Base-by-base conservation (phyloP, 2,797 vertebrate species). In the Macrochelys suwanniensis region DNA sequence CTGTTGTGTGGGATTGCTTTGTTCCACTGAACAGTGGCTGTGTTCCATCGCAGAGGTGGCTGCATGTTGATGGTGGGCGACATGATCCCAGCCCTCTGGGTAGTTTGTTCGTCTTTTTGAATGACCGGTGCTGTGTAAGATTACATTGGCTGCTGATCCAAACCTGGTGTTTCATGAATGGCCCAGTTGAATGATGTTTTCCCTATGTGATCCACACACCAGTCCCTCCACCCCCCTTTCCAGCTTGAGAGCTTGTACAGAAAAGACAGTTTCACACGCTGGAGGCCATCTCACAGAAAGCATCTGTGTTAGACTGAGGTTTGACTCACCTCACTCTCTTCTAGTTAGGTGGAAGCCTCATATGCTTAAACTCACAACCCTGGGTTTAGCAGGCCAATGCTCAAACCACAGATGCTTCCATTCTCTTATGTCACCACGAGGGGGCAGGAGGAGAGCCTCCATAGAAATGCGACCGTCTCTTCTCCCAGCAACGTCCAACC, bases 401-500 rank as follows among this genome's bases (percentile, higher is more conserved):
- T 42, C 37, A 42, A 13, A 76, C 15, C 42, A 26, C 45, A 5
- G 42, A 47, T 7, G 6, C 61, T 47, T 31, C 61, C 33, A 42
- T 79, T 54, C 53, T 49, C 4, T 28, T 1, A 50, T 1, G 0
- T 28, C 54, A 23, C 68, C 23, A 1, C 37, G 1, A 23, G n/a
- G 80, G 2, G 1, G 82, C 50, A 80, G 50, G 16, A 6, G 50
- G 57, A 23, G 37, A 25, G 77, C 83, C n/a, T 49, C 25, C 4
- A 2, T 37, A 7, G 78, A 53, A 65, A 0, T 1, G 3, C 1
- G 1, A 68, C 59, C 5, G 45, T 49, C 85, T 51, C 16, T 19
- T 7, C 2, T 16, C 51, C 51, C 15, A 33, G 0, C 65, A n/a
- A 0, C 0, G 1, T 74, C 56, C 7, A 6, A 37, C 80, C 82